Evolutionary conservation across 2,797 vertebrate species (phyloP).

Genomic region (Loriculus beryllinus): DNA sequence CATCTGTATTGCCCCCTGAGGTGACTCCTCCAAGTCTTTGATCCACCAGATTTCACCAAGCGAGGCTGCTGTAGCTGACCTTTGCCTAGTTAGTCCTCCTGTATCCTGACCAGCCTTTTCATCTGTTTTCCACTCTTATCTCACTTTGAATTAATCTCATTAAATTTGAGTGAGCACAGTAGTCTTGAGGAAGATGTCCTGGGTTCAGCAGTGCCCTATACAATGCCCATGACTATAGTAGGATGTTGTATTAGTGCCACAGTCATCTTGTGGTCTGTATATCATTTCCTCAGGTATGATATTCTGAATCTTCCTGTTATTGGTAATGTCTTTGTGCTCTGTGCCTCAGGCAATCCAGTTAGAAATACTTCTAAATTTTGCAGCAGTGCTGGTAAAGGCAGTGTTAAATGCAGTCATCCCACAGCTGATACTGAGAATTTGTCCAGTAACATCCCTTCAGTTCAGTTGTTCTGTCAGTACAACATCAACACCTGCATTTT

Average conservation of each 20-base stretch:
- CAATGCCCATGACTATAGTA: rapidly evolving
- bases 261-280: not conserved
- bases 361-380: not conserved
- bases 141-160: not conserved
- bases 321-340: not conserved
- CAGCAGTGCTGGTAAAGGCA: not conserved
- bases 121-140: not conserved
- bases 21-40: not conserved
- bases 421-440: constrained; percentile 30
- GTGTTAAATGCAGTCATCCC: constrained; percentile 25
- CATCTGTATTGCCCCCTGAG: not conserved
- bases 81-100: not conserved
- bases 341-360: not conserved
- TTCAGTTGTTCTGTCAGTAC: constrained; percentile 8
- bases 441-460: constrained; percentile 45
- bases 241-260: not conserved
- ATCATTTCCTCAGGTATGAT: not conserved
- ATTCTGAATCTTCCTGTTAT: not conserved
- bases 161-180: not conserved
- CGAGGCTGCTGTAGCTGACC: not conserved
- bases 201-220: not conserved
- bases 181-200: not conserved
- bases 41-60: not conserved
- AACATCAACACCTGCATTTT: not conserved
- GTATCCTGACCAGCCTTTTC: not conserved